Conservation (phyloP, 1,140 invertebrate genomes). For the Eulimnadia texana region DNA sequence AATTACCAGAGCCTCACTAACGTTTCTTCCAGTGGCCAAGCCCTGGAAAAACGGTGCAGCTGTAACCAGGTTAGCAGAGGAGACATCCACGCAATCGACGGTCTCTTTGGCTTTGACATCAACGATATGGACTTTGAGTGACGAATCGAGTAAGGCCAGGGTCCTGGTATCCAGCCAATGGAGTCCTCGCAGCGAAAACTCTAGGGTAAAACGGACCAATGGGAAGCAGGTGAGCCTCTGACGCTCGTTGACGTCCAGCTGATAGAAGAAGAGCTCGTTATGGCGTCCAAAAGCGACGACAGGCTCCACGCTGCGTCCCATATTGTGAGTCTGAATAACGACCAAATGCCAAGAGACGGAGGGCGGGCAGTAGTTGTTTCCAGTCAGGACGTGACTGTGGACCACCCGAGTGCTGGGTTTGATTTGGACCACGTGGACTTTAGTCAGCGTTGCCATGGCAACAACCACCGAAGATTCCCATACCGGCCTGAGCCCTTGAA, state of each 20-base stretch:
- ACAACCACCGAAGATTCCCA: constrained; percentile 54
- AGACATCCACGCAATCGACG: constrained; percentile 22
- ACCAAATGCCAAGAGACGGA: constrained; percentile 85
- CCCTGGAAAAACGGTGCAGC: constrained; percentile 36
- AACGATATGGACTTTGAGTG: constrained; percentile 4
- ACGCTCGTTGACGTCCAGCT: constrained; percentile 33
- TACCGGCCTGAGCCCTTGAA: constrained; percentile 35
- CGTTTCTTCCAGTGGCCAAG: constrained; percentile 49
- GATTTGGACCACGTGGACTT: constrained; percentile 57
- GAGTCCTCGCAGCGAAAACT: constrained; percentile 2
- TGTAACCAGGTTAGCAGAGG: constrained; percentile 34
- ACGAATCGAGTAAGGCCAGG: constrained; percentile 12
- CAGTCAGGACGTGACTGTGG: constrained; percentile 43
- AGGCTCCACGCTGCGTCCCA: constrained; percentile 55
- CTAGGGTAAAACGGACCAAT: constrained; percentile 9
- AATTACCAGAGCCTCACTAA: constrained; percentile 50
- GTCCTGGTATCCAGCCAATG: constrained; percentile 14
- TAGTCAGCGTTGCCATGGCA: constrained; percentile 82
- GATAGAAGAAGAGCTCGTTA: constrained; percentile 63
- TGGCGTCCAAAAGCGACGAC: constrained; percentile 75
- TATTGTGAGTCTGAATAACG: constrained; percentile 57
- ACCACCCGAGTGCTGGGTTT: constrained; percentile 54
- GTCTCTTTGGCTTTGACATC: constrained; percentile 12
- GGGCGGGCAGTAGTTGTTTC: constrained; percentile 43
- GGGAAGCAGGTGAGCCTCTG: neutral